Conservation (phyloP, 2,888 invertebrate species). For the Noctua pronuba region DNA sequence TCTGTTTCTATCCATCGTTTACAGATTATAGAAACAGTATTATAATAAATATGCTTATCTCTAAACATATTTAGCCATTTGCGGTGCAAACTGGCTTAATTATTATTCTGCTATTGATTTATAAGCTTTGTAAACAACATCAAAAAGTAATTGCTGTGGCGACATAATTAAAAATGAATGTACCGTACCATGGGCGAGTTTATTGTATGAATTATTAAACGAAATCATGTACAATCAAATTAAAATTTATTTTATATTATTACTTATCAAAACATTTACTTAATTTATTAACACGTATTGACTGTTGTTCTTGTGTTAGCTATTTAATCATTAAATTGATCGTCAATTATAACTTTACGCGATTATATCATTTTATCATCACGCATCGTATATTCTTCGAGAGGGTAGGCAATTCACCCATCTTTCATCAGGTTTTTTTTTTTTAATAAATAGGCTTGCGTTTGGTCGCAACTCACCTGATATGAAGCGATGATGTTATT, state of each 20-base stretch:
- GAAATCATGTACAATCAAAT: slow-evolving; percentile 26
- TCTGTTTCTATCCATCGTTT: neutral
- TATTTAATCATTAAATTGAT: neutral
- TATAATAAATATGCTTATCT: neutral
- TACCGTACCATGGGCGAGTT: neutral
- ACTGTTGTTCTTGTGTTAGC: neutral
- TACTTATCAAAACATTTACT: slow-evolving; percentile 16
- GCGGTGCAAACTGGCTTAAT: neutral
- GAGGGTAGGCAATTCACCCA: neutral
- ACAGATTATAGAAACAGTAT: neutral
- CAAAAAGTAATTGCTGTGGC: neutral
- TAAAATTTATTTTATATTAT: neutral
- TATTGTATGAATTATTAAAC: slow-evolving; percentile 9
- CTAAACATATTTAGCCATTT: neutral
- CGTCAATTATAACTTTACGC: neutral
- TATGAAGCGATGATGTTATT: too few relatives aligned
- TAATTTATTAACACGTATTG: slow-evolving; percentile 1
- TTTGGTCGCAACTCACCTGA: too few relatives aligned
- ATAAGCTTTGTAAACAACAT: neutral
- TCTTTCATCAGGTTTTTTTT: neutral
- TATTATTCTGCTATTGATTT: neutral
- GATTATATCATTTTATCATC: neutral
- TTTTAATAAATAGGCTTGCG: too few relatives aligned
- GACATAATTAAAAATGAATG: neutral
- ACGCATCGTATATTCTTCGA: neutral